Conservation (phyloP, 1,140 invertebrate genomes). For the Phthorimaea operculella region DNA sequence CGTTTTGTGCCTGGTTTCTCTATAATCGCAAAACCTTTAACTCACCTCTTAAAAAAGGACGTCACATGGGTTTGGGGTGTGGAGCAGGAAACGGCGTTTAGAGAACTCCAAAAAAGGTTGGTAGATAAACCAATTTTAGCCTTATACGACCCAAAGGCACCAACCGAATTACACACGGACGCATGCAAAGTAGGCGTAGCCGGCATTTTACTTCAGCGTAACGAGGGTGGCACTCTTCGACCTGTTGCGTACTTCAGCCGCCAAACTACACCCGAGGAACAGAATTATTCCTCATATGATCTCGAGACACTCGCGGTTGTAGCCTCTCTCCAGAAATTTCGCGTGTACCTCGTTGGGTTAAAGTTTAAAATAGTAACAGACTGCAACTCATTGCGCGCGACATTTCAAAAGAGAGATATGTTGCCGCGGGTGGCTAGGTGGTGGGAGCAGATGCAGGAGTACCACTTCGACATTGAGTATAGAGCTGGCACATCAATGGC, state of each 20-base stretch:
- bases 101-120: background rate
- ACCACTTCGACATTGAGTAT: conserved; percentile 28
- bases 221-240: background rate
- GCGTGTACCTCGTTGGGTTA: conserved; percentile 10
- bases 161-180: conserved; percentile 7
- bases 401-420: too few species aligned
- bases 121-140: background rate
- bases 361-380: conserved; percentile 37
- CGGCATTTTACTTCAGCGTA: conserved; percentile 5
- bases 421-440: conserved; percentile 26
- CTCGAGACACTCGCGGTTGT: conserved; percentile 29
- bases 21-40: conserved; percentile 21
- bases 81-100: conserved; percentile 6
- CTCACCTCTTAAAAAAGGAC: conserved; percentile 9
- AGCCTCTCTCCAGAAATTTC: conserved; percentile 5
- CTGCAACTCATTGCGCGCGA: conserved; percentile 31
- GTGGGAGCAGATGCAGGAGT: conserved; percentile 31
- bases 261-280: conserved; percentile 38
- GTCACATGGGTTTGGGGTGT: conserved; percentile 2
- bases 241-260: conserved; percentile 7
- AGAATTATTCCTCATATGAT: conserved; percentile 52
- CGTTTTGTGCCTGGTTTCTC: conserved; percentile 30
- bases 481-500: conserved; percentile 20
- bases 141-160: conserved; percentile 6
- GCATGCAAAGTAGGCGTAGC: conserved; percentile 9